Evolutionary conservation across 2,113 vertebrate genomes (phyloP), one percentile per base, ranked within the genome.

Genomic region (Rallus limicola): DNA sequence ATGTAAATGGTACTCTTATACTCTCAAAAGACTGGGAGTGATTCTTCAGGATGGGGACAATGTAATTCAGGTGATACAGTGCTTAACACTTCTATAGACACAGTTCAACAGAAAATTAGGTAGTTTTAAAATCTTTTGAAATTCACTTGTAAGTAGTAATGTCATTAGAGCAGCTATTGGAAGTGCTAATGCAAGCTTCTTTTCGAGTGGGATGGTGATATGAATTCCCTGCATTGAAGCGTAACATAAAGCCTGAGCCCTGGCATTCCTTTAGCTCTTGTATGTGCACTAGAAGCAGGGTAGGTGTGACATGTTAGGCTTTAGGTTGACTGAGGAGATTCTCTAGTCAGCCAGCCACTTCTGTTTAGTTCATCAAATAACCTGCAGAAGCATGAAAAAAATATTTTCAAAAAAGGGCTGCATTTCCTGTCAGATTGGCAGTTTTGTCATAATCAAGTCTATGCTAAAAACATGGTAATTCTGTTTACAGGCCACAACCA

Each of bases 261-360:
- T 72, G 55, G 42, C 20, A 36, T 19, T 68, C 44, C 58, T 63
- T 31, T 10, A 88, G 38, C 42, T 81, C 23, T 38, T 21, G 13
- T 8, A 17, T 3, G 20, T 89, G 29, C 11, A 9, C 1, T 87
- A 0, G 8, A 42, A 46, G 44, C 0, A 0, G 15, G 38, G 24
- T 38, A 28, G 24, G 17, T 53, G 48, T 48, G 60, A 36, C 34
- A 19, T 12, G 42, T 0, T 18, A 34, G 20, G 18, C 17, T 80
- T 67, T 24, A 64, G 18, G 46, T 7, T 71, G 74, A 24, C 76
- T 74, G 55, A 80, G 68, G 21, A 55, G 28, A 53, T 77, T 36
- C n/a, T 59, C 18, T 5, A 29, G 19, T 36, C 85, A 76, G 52
- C 19, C 13, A 29, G 74, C 25, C 59, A 31, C 44, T 81, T 21